Conservation (phyloP, 2,113 vertebrate genomes). For the Sus scrofa region DNA sequence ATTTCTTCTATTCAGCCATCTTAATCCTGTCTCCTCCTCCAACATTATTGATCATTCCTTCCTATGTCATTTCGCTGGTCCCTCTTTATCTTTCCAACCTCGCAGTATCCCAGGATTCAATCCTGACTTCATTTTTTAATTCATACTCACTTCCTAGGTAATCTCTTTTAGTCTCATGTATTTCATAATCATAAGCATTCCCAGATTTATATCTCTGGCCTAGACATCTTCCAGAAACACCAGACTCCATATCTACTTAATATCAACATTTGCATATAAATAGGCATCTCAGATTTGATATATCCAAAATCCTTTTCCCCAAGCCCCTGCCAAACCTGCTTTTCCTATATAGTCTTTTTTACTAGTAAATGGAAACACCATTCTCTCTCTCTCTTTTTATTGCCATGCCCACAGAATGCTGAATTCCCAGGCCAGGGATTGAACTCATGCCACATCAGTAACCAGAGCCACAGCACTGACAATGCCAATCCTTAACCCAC, state of each 20-base stretch:
- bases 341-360: slow-evolving; percentile 32
- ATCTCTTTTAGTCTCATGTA: not conserved
- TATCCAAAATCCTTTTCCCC: not conserved
- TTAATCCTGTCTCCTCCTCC: not conserved
- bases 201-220: not conserved
- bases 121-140: not conserved
- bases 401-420: too few relatives aligned
- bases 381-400: not conserved
- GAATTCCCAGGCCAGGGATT: too few relatives aligned
- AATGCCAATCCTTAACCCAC: too few relatives aligned
- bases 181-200: slow-evolving; percentile 24
- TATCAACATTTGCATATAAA: slow-evolving; percentile 8
- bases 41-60: not conserved
- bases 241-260: not conserved
- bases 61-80: not conserved
- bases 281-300: slow-evolving; percentile 31
- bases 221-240: not conserved
- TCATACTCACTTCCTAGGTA: not conserved
- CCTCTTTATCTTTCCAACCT: not conserved
- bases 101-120: not conserved
- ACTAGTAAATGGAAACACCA: not conserved
- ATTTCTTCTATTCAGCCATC: too few relatives aligned
- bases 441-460: too few relatives aligned
- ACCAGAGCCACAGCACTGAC: too few relatives aligned
- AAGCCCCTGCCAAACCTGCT: slow-evolving; percentile 12